phyloP scores from a whole-genome alignment of 2,113 vertebrate genomes.

The Tachuris rubrigastra region DNA sequence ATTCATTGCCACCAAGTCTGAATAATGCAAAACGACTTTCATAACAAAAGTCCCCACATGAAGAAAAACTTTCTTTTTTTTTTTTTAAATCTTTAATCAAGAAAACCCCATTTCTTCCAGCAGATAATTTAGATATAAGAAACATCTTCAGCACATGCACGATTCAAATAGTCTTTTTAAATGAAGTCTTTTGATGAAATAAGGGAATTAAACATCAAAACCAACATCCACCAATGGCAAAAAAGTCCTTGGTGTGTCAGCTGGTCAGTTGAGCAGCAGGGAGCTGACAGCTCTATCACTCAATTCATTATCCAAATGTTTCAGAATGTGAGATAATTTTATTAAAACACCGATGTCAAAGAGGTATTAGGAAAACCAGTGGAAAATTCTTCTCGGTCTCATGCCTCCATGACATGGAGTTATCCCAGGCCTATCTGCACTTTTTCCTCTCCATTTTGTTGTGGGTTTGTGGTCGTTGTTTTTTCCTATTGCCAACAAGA shows the following conservation, averaged over 20 bases:
- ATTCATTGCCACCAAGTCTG: background rate
- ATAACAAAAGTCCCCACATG: background rate
- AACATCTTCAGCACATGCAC: background rate
- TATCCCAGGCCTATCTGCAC: background rate
- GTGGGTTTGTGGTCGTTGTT: background rate
- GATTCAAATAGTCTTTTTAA: background rate
- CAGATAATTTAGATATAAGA: background rate
- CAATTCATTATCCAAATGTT: background rate
- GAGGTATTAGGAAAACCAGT: background rate
- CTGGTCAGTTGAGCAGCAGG: slow-evolving; percentile 20
- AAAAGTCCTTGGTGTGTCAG: background rate
- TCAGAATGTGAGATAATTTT: background rate
- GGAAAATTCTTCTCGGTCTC: background rate
- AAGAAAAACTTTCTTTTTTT: background rate
- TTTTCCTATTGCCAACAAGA: background rate
- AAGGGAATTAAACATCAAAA: slow-evolving; percentile 47
- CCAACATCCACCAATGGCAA: background rate
- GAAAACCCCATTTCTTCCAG: background rate
- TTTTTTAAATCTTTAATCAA: background rate
- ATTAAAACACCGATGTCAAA: background rate
- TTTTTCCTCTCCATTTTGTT: background rate
- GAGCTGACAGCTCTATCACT: background rate
- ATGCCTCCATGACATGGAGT: background rate
- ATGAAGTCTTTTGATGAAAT: slow-evolving; percentile 11
- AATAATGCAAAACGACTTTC: background rate